Evolutionary conservation across 2,888 invertebrate species (phyloP).

Genomic region (Leucophora obtusa): DNA sequence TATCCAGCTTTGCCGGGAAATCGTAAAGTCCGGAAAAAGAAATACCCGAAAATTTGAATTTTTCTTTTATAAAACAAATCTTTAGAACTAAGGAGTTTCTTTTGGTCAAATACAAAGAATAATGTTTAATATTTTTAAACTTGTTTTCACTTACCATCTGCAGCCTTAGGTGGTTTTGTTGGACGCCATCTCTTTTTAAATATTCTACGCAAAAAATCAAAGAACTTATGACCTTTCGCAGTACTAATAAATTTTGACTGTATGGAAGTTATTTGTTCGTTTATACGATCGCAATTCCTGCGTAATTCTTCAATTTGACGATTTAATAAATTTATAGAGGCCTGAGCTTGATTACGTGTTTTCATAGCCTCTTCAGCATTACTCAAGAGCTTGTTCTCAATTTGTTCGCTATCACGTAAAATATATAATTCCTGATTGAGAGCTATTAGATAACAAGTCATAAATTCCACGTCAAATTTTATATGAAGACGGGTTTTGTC

Average conservation of each 20-base stretch:
- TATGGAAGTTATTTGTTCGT: constrained; percentile 79
- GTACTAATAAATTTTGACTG: constrained; percentile 81
- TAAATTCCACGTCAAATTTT: constrained; percentile 81
- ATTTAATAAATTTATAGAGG: constrained; percentile 70
- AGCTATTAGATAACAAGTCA: constrained; percentile 83
- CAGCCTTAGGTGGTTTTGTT: constrained; percentile 81
- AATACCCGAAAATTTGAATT: too few species aligned
- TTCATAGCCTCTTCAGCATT: constrained; percentile 81
- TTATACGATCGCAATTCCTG: constrained; percentile 72
- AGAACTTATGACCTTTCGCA: constrained; percentile 86
- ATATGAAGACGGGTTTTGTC: constrained; percentile 81
- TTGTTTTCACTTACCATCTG: constrained; percentile 72
- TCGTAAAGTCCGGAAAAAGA: too few species aligned
- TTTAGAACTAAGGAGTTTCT: too few species aligned
- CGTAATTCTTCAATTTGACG: constrained; percentile 72
- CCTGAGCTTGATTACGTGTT: constrained; percentile 80
- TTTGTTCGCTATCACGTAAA: constrained; percentile 85
- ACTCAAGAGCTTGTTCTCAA: constrained; percentile 83
- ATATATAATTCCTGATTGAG: constrained; percentile 87
- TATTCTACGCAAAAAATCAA: constrained; percentile 87
- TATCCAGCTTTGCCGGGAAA: too few species aligned
- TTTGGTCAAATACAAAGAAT: too few species aligned
- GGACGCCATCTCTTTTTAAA: constrained; percentile 90
- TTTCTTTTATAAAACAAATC: too few species aligned
- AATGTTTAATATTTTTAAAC: neutral